A percentile compares a stretch with the other conserved stretches of the same genome.
These are phyloP conservation scores for Brachypteracias leptosomus DNA, from an alignment of 2,113 vertebrate genomes.

Conservation along the genomic window DNA sequence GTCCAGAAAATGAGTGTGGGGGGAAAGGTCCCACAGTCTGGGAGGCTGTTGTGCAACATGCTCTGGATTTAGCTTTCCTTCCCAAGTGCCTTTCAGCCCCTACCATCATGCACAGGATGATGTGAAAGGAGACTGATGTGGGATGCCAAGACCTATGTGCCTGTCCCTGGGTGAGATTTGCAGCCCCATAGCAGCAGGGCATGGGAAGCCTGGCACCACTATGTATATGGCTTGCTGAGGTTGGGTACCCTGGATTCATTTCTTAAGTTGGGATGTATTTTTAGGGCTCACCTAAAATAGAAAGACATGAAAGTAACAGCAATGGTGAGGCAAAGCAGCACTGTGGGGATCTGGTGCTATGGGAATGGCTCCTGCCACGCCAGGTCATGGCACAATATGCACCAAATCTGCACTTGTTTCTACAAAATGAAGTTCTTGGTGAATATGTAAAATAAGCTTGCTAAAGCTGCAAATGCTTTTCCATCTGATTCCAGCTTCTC, in stretches of 20 bases:
- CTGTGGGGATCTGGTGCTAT: not conserved
- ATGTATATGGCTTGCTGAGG: rapidly evolving
- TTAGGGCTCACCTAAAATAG: not conserved
- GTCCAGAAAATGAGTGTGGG: not conserved
- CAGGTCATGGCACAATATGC: not conserved
- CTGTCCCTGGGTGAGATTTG: not conserved
- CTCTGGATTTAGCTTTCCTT: not conserved
- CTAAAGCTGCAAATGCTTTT: constrained; percentile 16
- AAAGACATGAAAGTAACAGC: not conserved
- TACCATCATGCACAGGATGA: rapidly evolving
- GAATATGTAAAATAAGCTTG: constrained; percentile 23
- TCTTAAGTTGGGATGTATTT: not conserved
- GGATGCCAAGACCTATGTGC: not conserved
- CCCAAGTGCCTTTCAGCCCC: not conserved
- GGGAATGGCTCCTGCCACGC: rapidly evolving
- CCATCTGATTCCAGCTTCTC: constrained; percentile 27
- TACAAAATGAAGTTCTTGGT: not conserved
- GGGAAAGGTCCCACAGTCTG: not conserved
- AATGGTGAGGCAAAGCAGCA: not conserved
- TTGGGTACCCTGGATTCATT: rapidly evolving
- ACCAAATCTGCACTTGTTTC: not conserved
- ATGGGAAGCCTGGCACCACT: rapidly evolving
- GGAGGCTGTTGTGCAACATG: not conserved
- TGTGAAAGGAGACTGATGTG: rapidly evolving
- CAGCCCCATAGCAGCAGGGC: not conserved